Evolutionary conservation across 53 echinoderm and acorn worm genomes (phyloP).

Genomic region (Antedon mediterranea): DNA sequence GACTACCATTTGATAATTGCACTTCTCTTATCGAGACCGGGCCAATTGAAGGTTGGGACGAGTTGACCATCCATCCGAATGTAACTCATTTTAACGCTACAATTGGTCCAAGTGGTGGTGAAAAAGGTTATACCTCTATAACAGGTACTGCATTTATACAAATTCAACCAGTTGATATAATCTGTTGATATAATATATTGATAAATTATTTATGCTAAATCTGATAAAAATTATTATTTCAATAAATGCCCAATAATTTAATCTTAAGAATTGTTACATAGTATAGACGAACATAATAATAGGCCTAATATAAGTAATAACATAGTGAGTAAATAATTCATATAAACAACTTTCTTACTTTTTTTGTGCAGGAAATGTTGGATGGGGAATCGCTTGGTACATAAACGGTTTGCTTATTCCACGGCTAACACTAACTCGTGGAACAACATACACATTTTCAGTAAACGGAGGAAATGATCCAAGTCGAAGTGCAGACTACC

Average conservation of each 20-base stretch:
- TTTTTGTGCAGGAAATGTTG: slow-evolving; percentile 19
- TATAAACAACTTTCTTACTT: background rate
- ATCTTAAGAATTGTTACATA: too few species aligned
- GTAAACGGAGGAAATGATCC: slow-evolving; percentile 51
- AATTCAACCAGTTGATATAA: too few species aligned
- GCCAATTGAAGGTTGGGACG: background rate
- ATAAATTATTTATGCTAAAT: too few species aligned
- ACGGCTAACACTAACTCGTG: slow-evolving; percentile 36
- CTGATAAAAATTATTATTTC: too few species aligned
- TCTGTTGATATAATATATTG: too few species aligned
- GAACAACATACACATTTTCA: slow-evolving; percentile 52
- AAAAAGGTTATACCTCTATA: slow-evolving; percentile 58
- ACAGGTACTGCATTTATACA: slow-evolving; percentile 41
- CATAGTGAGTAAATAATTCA: too few species aligned
- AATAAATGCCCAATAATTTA: too few species aligned
- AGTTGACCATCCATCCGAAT: background rate
- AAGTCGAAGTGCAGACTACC: slow-evolving; percentile 37
- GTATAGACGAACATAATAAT: too few species aligned
- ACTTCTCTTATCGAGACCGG: background rate
- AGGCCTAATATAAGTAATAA: too few species aligned
- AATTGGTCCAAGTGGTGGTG: slow-evolving; percentile 67
- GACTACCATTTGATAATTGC: background rate
- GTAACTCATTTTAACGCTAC: background rate
- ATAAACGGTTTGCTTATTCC: slow-evolving; percentile 57
- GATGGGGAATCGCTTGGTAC: slow-evolving; percentile 78